Conservation (phyloP, 2,888 invertebrate genomes). For the Lomographa bimaculata region DNA sequence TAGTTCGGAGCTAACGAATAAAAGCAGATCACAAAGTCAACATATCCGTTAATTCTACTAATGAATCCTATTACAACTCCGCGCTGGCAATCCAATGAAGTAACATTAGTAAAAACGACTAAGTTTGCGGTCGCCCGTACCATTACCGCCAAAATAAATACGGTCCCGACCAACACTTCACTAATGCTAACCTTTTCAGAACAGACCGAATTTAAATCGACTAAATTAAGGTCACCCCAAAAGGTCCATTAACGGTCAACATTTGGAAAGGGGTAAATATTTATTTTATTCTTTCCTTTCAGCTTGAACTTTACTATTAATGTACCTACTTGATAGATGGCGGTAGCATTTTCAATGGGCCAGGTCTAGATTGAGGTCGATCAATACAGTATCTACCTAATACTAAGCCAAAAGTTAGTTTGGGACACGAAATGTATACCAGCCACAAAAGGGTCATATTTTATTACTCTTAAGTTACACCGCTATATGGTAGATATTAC, state of each 20-base stretch:
- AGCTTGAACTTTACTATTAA: conserved; percentile 9
- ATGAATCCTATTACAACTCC: no score
- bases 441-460: no score
- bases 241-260: conserved; percentile 37
- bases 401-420: no score
- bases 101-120: conserved; percentile 14
- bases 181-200: conserved; percentile 35
- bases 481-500: no score
- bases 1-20: no score
- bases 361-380: conserved; percentile 4
- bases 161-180: conserved; percentile 31
- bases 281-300: conserved; percentile 15
- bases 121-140: conserved; percentile 17
- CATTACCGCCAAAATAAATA: conserved; percentile 35
- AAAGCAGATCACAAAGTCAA: no score
- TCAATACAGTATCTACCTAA: conserved; percentile 1
- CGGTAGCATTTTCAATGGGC: conserved; percentile 5
- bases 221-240: conserved; percentile 36
- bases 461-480: no score
- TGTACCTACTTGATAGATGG: conserved; percentile 1
- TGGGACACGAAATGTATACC: no score
- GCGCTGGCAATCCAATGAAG: no score
- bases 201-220: conserved; percentile 37
- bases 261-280: conserved; percentile 26
- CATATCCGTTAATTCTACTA: no score